Evolutionary conservation across 2,888 invertebrate genomes (phyloP), one percentile per base, ranked within the genome.

Genomic region (Suillia variegata): DNA sequence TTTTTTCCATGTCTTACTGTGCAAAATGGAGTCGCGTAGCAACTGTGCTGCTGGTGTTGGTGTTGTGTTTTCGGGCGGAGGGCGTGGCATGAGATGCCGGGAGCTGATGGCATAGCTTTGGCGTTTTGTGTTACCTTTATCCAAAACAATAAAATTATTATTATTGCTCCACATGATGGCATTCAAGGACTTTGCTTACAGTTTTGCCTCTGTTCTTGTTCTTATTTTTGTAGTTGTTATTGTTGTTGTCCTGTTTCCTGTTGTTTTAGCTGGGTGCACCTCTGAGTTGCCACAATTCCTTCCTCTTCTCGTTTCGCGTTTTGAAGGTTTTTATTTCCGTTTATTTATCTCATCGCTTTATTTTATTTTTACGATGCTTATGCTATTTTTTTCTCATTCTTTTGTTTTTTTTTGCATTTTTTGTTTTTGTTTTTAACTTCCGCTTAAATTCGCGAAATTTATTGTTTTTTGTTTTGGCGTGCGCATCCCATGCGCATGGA

Each of bases 131-230:
- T 69, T 72, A 74, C 72, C 72, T 74, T 73, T 72, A 74, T 76
- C 71, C 24, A 76, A 75, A 73, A 75, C 76, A 78, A 77, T 78
- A 78, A 78, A 76, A 77, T 71, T 75, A 78, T 76, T 75, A 70
- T 78, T 78, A 78, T 77, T 76, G 74, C 75, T 71, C 66, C 72
- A 70, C 74, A 77, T 76, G 75, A 73, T 75, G 75, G 73, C 74
- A 75, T 73, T 71, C 68, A 66, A 68, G 67, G 75, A 74, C 73
- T 73, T 73, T 70, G 72, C 68, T 67, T 71, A 69, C 69, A 67
- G 42, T 45, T 38, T 20, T 22, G 33, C 24, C 31, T 13, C 24
- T 26, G 15, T 17, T 10, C 26, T 26, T 20, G 33, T 38, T 26
- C 6, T 18, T 48, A 18, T 10, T 20, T 18, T 33, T 33, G 49